Evolutionary conservation across 2,888 invertebrate species (phyloP).

Genomic region (Stomorhina lunata): DNA sequence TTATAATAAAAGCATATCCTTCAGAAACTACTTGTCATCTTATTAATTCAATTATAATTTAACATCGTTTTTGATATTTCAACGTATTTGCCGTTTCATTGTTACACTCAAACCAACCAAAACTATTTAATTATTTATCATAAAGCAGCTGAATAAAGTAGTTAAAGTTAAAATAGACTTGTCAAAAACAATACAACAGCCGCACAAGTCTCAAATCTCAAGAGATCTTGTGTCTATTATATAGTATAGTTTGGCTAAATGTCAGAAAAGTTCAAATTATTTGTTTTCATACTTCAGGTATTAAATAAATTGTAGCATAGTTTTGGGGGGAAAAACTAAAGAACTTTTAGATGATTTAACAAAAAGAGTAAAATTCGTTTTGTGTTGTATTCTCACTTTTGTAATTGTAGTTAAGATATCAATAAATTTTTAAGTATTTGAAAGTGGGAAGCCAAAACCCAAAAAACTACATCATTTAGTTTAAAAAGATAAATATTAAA

Average conservation of each 20-base stretch:
- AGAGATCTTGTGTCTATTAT: neutral
- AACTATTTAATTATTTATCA: neutral
- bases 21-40: no score
- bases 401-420: slow-evolving; percentile 24
- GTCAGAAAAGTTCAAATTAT: neutral
- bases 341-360: neutral
- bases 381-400: neutral
- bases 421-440: neutral
- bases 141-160: neutral
- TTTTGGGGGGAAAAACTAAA: neutral
- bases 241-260: neutral
- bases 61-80: no score
- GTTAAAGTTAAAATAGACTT: neutral
- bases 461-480: neutral
- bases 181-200: neutral
- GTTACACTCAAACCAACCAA: neutral
- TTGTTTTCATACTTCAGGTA: no score
- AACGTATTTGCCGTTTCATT: neutral
- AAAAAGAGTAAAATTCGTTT: neutral
- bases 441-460: neutral
- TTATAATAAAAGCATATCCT: no score
- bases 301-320: no score
- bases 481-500: neutral
- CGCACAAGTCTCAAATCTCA: neutral
- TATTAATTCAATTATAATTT: no score